A percentile compares a stretch with the other conserved stretches of the same genome.
phyloP scores from a whole-genome alignment of 2,797 vertebrate genomes.

The Phataginus tetradactyla region DNA sequence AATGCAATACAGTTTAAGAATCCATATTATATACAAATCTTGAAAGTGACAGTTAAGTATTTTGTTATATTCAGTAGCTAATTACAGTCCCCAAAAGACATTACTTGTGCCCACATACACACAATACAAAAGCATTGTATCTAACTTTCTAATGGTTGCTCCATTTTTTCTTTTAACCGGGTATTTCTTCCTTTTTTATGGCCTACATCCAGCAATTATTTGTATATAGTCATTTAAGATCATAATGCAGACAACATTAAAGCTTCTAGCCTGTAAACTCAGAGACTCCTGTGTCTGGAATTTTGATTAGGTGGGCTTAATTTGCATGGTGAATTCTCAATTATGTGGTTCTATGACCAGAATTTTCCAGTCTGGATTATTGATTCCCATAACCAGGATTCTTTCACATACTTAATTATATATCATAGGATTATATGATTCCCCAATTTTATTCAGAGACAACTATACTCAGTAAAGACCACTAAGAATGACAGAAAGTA shows the following conservation, averaged over 20 bases:
- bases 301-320: conserved; percentile 16
- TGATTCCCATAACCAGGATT: neutral
- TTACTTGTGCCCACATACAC: neutral
- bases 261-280: neutral
- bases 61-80: neutral
- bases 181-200: neutral
- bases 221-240: neutral
- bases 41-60: neutral
- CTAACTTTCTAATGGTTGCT: conserved; percentile 21
- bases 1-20: conserved; percentile 1
- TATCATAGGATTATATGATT: neutral
- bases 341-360: neutral
- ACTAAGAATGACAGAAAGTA: neutral
- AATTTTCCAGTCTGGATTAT: neutral
- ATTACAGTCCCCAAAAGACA: neutral
- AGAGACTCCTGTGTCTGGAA: neutral
- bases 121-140: neutral
- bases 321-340: conserved; percentile 5
- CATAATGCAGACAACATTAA: neutral
- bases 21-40: neutral
- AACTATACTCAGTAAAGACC: neutral
- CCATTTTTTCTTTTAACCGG: neutral
- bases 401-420: neutral
- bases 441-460: neutral
- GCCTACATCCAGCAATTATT: neutral